These are phyloP conservation scores for Dallia pectoralis DNA, from an alignment of 2,797 vertebrate species.

Conservation along the genomic window DNA sequence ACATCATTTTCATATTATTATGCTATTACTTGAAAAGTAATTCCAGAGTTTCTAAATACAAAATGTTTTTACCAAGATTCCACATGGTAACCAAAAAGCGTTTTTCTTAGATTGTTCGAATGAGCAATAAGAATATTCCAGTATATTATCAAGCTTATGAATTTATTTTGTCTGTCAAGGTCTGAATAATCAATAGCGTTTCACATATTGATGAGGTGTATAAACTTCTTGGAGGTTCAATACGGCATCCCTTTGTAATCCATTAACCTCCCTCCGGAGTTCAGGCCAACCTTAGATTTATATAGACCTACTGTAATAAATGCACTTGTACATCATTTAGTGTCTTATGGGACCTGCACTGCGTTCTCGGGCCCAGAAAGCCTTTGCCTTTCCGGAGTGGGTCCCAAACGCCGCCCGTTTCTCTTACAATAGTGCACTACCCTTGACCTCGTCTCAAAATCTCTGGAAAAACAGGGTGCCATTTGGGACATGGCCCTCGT, in stretches of 20 bases:
- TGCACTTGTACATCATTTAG: slow-evolving; percentile 84
- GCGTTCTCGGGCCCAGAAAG: slow-evolving; percentile 67
- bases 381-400: slow-evolving; percentile 48
- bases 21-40: too few relatives aligned
- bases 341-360: slow-evolving; percentile 75
- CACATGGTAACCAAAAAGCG: too few relatives aligned
- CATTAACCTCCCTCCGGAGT: slow-evolving; percentile 86
- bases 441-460: not conserved
- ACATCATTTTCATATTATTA: too few relatives aligned
- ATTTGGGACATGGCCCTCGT: slow-evolving; percentile 42
- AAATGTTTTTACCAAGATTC: too few relatives aligned
- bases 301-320: slow-evolving; percentile 81
- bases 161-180: slow-evolving; percentile 80
- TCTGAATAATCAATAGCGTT: slow-evolving; percentile 79
- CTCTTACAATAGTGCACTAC: not conserved
- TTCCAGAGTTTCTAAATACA: too few relatives aligned
- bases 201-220: slow-evolving; percentile 83
- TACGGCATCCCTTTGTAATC: slow-evolving; percentile 85
- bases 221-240: slow-evolving; percentile 82
- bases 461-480: not conserved
- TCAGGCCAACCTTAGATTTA: slow-evolving; percentile 83
- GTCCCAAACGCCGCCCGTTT: not conserved
- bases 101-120: slow-evolving; percentile 34
- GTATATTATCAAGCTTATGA: slow-evolving; percentile 76
- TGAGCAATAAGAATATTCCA: slow-evolving; percentile 64